Base-by-base conservation (phyloP, 2,113 vertebrate genomes). In the Aegotheles bennettii region DNA sequence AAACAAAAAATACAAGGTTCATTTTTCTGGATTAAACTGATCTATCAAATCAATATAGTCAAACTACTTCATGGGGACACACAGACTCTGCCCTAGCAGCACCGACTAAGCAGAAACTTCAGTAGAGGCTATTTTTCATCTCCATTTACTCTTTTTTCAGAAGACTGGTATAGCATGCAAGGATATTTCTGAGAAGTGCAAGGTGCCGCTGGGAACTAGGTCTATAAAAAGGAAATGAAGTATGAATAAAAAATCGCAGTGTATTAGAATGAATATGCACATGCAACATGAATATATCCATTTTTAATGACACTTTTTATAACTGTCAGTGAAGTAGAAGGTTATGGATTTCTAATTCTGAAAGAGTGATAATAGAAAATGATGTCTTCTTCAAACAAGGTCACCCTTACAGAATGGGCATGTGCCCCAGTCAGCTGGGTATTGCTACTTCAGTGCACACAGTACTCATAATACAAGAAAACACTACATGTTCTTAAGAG, bases 281-380 rank as follows among this genome's bases (percentile, higher is more conserved):
- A 74, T 48, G 42, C 51, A 78, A 57, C 13, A 35, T 0, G 5
- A 74, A 83, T 86, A 53, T 36, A 77, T 74, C 33, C 0, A 75
- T 90, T 90, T 91, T 91, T 94, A 92, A 94, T 92, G 47, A 45
- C 8, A 31, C 28, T 78, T 95, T 80, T 92, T 84, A 64, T 90
- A 92, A 70, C 51, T 84, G 54, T 48, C 88, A 91, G n/a, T 33
- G 68, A 68, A 83, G 33, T 48, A 76, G 33, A 91, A 69, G 38
- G 25, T 42, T 85, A 82, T 47, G 17, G 61, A n/a, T 86, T 93
- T 93, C 69, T 87, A 56, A 88, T 86, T 91, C 76, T 65, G 48
- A 90, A 19, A 60, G 36, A 60, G 13, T 63, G 29, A 51, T 59
- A 67, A 64, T 21, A 70, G 69, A 65, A 95, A 93, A 93, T n/a